Percentiles rank a stretch among this genome's conserved stretches.
Conservation (phyloP, 2,888 invertebrate species). For the Mellilla xanthometata region DNA sequence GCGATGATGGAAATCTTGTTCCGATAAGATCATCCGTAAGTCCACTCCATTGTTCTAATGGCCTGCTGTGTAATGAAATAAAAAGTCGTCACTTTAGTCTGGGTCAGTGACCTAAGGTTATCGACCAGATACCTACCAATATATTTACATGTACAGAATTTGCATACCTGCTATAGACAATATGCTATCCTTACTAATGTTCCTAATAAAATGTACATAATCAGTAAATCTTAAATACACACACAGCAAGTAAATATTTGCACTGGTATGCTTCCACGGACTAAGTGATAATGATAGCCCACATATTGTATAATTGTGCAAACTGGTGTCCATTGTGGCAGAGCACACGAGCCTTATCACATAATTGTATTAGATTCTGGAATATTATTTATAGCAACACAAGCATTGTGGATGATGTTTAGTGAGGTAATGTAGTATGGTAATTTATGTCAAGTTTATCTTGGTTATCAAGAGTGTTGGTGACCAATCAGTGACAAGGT, state of each 20-base stretch:
- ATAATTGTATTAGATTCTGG: conserved; percentile 37
- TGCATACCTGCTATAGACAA: not conserved
- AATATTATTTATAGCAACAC: conserved; percentile 55
- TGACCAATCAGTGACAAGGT: conserved; percentile 64
- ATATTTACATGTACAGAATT: conserved; percentile 8
- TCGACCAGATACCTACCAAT: conserved; percentile 8
- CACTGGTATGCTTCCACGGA: conserved; percentile 13
- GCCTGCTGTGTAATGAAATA: conserved; percentile 5
- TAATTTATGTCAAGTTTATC: conserved; percentile 76
- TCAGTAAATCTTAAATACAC: conserved; percentile 20
- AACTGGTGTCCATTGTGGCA: conserved; percentile 12
- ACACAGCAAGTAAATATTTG: conserved; percentile 22
- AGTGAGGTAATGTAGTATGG: conserved; percentile 69
- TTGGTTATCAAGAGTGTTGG: conserved; percentile 61
- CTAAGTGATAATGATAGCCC: conserved; percentile 15
- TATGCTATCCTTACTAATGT: not conserved
- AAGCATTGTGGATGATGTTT: conserved; percentile 64
- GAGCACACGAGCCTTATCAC: conserved; percentile 26
- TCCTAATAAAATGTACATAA: conserved; percentile 7
- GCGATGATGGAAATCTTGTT: conserved; percentile 85
- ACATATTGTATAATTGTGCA: conserved; percentile 13
- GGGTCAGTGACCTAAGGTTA: conserved; percentile 16
- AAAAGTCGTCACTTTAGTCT: conserved; percentile 4
- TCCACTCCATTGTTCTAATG: conserved; percentile 33
- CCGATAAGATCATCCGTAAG: conserved; percentile 83